phyloP scores from a whole-genome alignment of 2,888 invertebrate species.

The Nebria brevicollis region DNA sequence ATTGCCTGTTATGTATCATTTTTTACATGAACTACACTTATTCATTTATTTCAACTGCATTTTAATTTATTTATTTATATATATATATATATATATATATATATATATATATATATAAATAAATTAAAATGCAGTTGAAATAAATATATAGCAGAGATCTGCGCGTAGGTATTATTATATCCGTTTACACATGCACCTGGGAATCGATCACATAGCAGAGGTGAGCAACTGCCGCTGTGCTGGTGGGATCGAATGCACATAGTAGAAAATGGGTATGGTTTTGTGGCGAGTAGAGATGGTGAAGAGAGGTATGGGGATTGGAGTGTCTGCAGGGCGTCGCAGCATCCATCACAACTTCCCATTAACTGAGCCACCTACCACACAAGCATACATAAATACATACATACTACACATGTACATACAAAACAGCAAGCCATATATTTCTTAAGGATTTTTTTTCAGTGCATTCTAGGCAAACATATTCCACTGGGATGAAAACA shows the following conservation, averaged over 20 bases:
- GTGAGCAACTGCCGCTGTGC: background rate
- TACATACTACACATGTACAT: too few species aligned
- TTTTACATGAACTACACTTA: too few species aligned
- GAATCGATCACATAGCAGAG: constrained; percentile 28
- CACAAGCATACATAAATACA: background rate
- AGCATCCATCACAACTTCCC: background rate
- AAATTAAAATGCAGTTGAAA: too few species aligned
- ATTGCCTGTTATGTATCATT: too few species aligned
- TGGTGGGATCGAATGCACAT: background rate
- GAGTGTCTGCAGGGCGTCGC: background rate
- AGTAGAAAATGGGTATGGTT: background rate
- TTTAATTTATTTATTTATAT: too few species aligned
- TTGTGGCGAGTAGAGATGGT: background rate
- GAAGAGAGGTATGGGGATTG: background rate
- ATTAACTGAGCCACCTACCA: background rate
- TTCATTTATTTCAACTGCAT: too few species aligned
- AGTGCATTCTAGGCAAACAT: background rate
- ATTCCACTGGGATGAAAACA: background rate
- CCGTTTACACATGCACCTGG: constrained; percentile 37
- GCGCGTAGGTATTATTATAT: background rate
- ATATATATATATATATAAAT: too few species aligned
- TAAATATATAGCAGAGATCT: background rate
- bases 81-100: too few species aligned
- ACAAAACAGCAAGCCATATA: background rate
- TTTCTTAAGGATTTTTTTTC: background rate